Evolutionary conservation across 1,140 invertebrate species (phyloP).

Genomic region (Bombyx mandarina): DNA sequence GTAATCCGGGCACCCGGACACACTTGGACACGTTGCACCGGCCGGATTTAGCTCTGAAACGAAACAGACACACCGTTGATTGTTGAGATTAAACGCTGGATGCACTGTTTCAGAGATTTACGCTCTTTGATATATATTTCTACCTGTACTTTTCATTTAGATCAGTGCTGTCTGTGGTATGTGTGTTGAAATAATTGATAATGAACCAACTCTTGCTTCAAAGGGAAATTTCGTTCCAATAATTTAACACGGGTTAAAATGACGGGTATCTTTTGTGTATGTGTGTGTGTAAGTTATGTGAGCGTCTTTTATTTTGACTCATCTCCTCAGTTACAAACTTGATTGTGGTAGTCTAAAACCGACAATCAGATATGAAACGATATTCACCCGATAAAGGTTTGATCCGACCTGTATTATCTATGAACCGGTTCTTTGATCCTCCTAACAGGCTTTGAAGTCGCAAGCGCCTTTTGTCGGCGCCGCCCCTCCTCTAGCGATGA

Average conservation of each 20-base stretch:
- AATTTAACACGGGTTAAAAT: too few species aligned
- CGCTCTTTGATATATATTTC: conserved; percentile 24
- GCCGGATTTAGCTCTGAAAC: conserved; percentile 49
- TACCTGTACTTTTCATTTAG: background rate
- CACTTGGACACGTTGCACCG: conserved; percentile 19
- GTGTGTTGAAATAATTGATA: too few species aligned
- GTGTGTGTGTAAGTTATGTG: conserved; percentile 7
- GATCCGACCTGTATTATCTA: conserved; percentile 37
- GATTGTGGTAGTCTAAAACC: conserved; percentile 33
- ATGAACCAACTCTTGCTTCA: too few species aligned
- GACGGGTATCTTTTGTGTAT: background rate
- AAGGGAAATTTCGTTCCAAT: too few species aligned
- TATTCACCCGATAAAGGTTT: conserved; percentile 28
- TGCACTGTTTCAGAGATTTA: conserved; percentile 39
- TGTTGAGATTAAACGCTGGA: conserved; percentile 55
- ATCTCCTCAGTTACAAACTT: conserved; percentile 29
- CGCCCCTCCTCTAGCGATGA: conserved; percentile 7
- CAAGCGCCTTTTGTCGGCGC: conserved; percentile 26
- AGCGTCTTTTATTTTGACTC: conserved; percentile 15
- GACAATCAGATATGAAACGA: conserved; percentile 55
- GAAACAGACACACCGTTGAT: conserved; percentile 57
- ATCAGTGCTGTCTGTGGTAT: too few species aligned
- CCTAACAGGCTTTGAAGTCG: conserved; percentile 34
- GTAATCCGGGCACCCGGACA: conserved; percentile 44
- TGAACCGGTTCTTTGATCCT: conserved; percentile 39